These are phyloP conservation scores for Drosophila bunnanda DNA, from an alignment of 2,888 invertebrate species.

Conservation along the genomic window DNA sequence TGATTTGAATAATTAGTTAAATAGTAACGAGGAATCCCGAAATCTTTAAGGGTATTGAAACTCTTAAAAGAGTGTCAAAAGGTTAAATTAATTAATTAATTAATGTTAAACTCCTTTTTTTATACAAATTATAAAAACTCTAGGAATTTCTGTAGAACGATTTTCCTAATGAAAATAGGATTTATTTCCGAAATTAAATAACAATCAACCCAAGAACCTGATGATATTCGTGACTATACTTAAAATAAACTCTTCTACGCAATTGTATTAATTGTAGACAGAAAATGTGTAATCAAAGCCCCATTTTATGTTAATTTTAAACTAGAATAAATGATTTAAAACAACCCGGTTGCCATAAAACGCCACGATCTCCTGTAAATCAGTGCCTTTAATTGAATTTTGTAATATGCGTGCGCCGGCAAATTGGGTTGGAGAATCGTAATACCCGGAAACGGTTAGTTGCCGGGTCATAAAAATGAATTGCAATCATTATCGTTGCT, in stretches of 20 bases:
- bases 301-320: slow-evolving; percentile 7
- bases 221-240: background rate
- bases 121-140: no score
- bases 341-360: slow-evolving; percentile 17
- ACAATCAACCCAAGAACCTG: background rate
- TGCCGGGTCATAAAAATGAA: slow-evolving; percentile 68
- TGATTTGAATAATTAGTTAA: background rate
- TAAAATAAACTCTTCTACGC: background rate
- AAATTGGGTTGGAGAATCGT: slow-evolving; percentile 63
- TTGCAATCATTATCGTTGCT: slow-evolving; percentile 81
- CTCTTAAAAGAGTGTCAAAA: no score
- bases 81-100: no score
- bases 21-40: background rate
- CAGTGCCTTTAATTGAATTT: slow-evolving; percentile 32
- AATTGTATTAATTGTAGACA: background rate
- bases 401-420: slow-evolving; percentile 64
- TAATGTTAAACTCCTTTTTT: no score
- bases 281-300: background rate
- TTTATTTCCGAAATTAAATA: background rate
- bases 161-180: background rate
- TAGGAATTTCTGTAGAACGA: no score
- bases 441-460: slow-evolving; percentile 68
- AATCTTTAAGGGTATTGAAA: no score
- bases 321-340: slow-evolving; percentile 19
- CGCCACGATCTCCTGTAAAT: slow-evolving; percentile 11